Evolutionary conservation across 1,140 invertebrate species (phyloP).

Genomic region (Drosophila bocqueti): DNA sequence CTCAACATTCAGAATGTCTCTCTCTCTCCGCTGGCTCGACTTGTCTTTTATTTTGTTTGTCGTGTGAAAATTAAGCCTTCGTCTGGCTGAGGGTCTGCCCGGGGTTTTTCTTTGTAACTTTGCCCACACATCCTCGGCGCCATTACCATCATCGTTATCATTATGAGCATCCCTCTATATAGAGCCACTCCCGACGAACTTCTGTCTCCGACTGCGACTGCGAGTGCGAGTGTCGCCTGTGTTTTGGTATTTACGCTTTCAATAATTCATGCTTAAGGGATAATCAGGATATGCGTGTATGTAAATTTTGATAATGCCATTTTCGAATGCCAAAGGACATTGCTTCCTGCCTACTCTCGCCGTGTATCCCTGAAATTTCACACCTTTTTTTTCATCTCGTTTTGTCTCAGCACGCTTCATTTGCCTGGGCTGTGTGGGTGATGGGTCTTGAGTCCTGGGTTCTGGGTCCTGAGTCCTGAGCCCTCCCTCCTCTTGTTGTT

Average conservation of each 20-base stretch:
- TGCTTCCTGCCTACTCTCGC: constrained; percentile 9
- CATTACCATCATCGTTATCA: constrained; percentile 41
- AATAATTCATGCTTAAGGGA: constrained; percentile 83
- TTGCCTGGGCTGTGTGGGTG: constrained; percentile 1
- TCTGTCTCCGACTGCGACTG: constrained; percentile 27
- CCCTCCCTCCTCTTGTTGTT: not conserved
- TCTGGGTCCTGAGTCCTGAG: not conserved
- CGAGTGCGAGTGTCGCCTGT: constrained; percentile 45
- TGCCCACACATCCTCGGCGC: constrained; percentile 26
- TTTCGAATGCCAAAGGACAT: constrained; percentile 62
- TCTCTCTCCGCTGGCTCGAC: constrained; percentile 37
- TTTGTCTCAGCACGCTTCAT: constrained; percentile 32
- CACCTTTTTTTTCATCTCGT: constrained; percentile 39
- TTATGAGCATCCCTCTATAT: constrained; percentile 48
- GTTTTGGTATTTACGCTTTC: constrained; percentile 80
- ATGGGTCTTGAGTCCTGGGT: not conserved
- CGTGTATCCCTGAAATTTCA: constrained; percentile 48
- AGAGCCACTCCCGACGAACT: constrained; percentile 59
- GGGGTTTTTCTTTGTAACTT: constrained; percentile 6
- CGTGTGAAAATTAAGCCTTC: constrained; percentile 78
- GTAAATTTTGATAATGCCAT: constrained; percentile 83
- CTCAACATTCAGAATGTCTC: constrained; percentile 64
- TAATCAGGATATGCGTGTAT: constrained; percentile 82
- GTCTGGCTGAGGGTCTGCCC: constrained; percentile 32
- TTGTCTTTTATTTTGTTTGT: constrained; percentile 70